These are phyloP conservation scores for Triplophysa tibetana DNA, from an alignment of 2,113 vertebrate genomes.

Conservation along the genomic window DNA sequence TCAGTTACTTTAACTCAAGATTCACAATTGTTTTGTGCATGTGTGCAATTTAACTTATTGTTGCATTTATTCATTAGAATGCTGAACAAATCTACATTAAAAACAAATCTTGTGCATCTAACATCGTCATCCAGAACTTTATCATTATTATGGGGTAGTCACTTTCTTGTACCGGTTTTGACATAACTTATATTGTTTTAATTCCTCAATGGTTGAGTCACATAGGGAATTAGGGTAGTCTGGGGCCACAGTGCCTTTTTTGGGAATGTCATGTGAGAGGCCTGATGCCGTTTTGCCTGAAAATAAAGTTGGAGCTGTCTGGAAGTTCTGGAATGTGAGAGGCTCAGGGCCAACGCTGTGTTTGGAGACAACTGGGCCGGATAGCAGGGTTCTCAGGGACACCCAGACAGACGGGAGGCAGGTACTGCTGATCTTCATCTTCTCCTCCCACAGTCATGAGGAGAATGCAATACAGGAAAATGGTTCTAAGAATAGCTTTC, in stretches of 20 bases:
- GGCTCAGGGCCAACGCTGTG: conserved; percentile 78
- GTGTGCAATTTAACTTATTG: too few species aligned
- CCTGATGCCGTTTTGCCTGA: conserved; percentile 83
- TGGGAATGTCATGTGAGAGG: conserved; percentile 99
- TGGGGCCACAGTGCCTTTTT: conserved; percentile 93
- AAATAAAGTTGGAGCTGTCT: conserved; percentile 88
- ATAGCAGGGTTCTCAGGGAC: conserved; percentile 73
- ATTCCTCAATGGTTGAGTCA: conserved; percentile 98
- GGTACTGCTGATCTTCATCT: conserved; percentile 57
- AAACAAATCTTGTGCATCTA: background rate
- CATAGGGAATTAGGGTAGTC: conserved; percentile 90
- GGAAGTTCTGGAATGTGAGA: conserved; percentile 86
- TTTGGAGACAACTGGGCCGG: conserved; percentile 78
- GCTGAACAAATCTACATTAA: background rate
- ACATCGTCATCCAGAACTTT: conserved; percentile 12
- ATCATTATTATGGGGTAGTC: conserved; percentile 32
- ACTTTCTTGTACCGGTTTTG: conserved; percentile 52
- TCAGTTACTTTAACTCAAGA: background rate
- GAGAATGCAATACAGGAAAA: conserved; percentile 9
- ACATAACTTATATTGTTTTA: conserved; percentile 89
- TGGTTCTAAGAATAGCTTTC: conserved; percentile 17
- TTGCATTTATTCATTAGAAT: background rate
- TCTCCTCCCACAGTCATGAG: conserved; percentile 34
- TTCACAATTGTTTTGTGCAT: background rate
- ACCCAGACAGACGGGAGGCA: conserved; percentile 59